phyloP scores from a whole-genome alignment of 2,113 vertebrate species.

The Paramisgurnus dabryanus region DNA sequence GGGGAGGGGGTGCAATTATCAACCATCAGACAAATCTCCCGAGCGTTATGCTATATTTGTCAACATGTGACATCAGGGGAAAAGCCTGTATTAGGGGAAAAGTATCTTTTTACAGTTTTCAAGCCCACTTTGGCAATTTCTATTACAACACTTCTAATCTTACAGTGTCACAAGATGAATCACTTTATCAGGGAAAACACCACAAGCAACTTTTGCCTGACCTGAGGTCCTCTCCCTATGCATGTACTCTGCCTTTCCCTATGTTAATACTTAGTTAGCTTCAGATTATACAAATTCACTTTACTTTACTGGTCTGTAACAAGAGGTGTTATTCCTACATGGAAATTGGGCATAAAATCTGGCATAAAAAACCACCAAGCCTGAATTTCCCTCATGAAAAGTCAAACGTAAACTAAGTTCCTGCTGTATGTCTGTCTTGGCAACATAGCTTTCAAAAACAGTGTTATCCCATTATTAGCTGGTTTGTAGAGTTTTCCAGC shows the following conservation, averaged over 20 bases:
- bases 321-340: background rate
- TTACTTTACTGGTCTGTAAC: background rate
- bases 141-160: background rate
- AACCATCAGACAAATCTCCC: background rate
- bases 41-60: background rate
- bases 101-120: no score
- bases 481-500: constrained; percentile 8
- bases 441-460: background rate
- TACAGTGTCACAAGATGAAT: background rate
- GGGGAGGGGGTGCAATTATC: constrained; percentile 6
- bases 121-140: background rate
- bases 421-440: background rate
- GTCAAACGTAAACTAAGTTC: background rate
- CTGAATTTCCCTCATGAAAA: background rate
- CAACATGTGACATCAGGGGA: background rate
- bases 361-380: background rate
- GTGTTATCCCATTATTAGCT: constrained; percentile 13
- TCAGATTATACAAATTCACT: no score
- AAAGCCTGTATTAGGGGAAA: background rate
- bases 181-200: background rate
- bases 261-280: no score
- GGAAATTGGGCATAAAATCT: background rate
- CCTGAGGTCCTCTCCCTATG: background rate
- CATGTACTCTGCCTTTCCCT: no score
- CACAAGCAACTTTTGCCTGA: background rate